phyloP scores from a whole-genome alignment of 2,888 invertebrate genomes.

The Andrena dorsata region DNA sequence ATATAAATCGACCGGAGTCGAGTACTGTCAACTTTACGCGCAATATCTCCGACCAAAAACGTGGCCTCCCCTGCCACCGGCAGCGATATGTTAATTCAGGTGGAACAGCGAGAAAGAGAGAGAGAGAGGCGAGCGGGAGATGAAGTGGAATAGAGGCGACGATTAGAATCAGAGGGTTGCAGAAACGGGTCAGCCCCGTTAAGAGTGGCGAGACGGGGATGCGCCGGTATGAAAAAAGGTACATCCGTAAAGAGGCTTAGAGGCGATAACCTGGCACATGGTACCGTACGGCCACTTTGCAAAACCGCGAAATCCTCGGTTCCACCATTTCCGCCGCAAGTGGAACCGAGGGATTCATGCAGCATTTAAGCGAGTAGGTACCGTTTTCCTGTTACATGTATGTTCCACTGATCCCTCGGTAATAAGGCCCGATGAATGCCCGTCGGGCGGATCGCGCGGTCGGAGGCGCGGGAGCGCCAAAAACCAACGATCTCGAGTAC shows the following conservation, averaged over 20 bases:
- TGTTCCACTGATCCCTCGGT: slow-evolving; percentile 58
- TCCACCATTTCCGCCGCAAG: slow-evolving; percentile 36
- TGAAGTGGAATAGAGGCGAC: background rate
- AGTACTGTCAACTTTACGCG: background rate
- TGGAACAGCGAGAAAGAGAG: background rate
- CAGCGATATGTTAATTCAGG: slow-evolving; percentile 32
- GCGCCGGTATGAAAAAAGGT: slow-evolving; percentile 21
- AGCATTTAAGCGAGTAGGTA: slow-evolving; percentile 58
- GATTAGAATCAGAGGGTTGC: slow-evolving; percentile 14
- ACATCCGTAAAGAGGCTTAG: slow-evolving; percentile 69
- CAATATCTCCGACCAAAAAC: background rate
- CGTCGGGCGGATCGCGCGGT: background rate
- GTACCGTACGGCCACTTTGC: slow-evolving; percentile 49
- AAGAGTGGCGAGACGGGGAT: slow-evolving; percentile 9
- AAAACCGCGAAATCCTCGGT: slow-evolving; percentile 62
- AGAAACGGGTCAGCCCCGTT: slow-evolving; percentile 42
- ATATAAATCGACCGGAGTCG: background rate
- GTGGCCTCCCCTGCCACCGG: background rate
- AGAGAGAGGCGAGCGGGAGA: background rate
- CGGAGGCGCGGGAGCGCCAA: too few species aligned
- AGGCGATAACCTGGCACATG: slow-evolving; percentile 70
- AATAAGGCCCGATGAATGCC: slow-evolving; percentile 63
- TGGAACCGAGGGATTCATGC: slow-evolving; percentile 40
- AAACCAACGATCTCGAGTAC: background rate
- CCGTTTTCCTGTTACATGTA: slow-evolving; percentile 28